A percentile compares a stretch with the other conserved stretches of the same genome.
phyloP scores from a whole-genome alignment of 2,113 vertebrate species.

The Xiphias gladius region DNA sequence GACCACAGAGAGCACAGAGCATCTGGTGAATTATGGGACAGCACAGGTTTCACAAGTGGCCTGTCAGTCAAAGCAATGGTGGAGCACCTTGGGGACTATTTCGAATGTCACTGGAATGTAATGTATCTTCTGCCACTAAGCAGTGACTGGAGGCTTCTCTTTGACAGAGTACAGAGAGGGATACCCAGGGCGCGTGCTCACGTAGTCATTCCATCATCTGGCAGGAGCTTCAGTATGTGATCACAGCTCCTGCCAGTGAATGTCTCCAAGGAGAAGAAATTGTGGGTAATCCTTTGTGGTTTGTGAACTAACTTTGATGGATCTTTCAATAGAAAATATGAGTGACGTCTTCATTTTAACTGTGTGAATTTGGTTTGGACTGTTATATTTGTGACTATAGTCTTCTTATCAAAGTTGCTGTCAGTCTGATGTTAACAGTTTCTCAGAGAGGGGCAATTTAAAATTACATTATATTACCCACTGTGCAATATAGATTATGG shows the following conservation, averaged over 20 bases:
- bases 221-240: slow-evolving; percentile 60
- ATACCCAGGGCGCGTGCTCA: slow-evolving; percentile 70
- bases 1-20: slow-evolving; percentile 72
- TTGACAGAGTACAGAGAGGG: slow-evolving; percentile 76
- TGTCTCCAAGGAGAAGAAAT: slow-evolving; percentile 72
- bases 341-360: slow-evolving; percentile 65
- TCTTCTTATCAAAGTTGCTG: slow-evolving; percentile 53
- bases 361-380: slow-evolving; percentile 46
- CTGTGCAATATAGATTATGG: slow-evolving; percentile 44
- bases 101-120: slow-evolving; percentile 79
- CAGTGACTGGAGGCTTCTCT: slow-evolving; percentile 78
- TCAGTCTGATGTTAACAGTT: slow-evolving; percentile 50
- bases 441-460: slow-evolving; percentile 34
- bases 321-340: slow-evolving; percentile 75
- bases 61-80: slow-evolving; percentile 80
- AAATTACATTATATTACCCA: slow-evolving; percentile 12
- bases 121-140: slow-evolving; percentile 83
- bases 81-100: slow-evolving; percentile 78
- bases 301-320: slow-evolving; percentile 72
- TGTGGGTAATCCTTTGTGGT: slow-evolving; percentile 71
- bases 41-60: slow-evolving; percentile 68
- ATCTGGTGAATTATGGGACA: slow-evolving; percentile 81
- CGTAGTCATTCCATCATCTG: slow-evolving; percentile 78
- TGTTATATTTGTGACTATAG: slow-evolving; percentile 46
- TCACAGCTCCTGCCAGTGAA: slow-evolving; percentile 72